phyloP scores from a whole-genome alignment of 1,140 invertebrate genomes.

The Drosophila pseudoobscura region DNA sequence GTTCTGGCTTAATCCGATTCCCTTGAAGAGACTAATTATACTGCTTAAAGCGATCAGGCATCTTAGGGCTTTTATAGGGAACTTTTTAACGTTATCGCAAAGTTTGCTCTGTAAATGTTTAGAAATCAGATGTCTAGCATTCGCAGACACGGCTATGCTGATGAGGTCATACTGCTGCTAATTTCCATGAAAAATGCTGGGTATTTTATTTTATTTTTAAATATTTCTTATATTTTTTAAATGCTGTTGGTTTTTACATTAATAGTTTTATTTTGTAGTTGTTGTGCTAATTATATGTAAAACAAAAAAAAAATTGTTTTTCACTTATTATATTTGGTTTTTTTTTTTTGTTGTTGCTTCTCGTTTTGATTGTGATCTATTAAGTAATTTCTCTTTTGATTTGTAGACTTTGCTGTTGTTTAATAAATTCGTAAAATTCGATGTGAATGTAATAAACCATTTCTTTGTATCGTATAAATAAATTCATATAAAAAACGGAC shows the following conservation, averaged over 20 bases:
- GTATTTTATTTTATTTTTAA: constrained; percentile 40
- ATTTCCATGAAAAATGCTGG: background rate
- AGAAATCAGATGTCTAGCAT: constrained; percentile 3
- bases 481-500: constrained; percentile 72
- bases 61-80: too few relatives aligned
- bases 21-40: too few relatives aligned
- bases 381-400: constrained; percentile 65
- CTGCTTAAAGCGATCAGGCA: too few relatives aligned
- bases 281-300: constrained; percentile 77
- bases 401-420: constrained; percentile 48
- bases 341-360: constrained; percentile 52
- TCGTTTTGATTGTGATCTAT: constrained; percentile 72
- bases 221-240: constrained; percentile 72
- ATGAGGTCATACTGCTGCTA: constrained; percentile 8
- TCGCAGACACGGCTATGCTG: background rate
- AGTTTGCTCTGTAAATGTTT: constrained; percentile 41
- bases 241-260: constrained; percentile 70
- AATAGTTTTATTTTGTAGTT: constrained; percentile 80
- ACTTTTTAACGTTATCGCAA: background rate
- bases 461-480: constrained; percentile 65
- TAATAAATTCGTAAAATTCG: constrained; percentile 82
- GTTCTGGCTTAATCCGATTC: too few relatives aligned
- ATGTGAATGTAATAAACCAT: constrained; percentile 80
- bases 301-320: constrained; percentile 67
- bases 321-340: constrained; percentile 24